Percentiles rank a stretch among this genome's conserved stretches.
phyloP scores from a whole-genome alignment of 2,113 vertebrate species.

The Pseudorhombus dupliciocellatus region DNA sequence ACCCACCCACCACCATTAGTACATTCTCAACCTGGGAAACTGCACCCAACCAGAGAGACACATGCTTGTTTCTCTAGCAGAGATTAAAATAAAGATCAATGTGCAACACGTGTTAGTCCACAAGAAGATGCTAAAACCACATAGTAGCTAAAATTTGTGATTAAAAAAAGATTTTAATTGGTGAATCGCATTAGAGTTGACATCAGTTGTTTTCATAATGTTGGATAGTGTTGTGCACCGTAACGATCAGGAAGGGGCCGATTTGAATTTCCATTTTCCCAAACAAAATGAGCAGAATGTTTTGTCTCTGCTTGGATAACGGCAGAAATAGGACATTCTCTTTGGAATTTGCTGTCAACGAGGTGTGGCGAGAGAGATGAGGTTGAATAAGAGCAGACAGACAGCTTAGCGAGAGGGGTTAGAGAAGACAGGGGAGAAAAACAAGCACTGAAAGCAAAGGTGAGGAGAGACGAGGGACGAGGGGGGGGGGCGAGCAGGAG shows the following conservation, averaged over 20 bases:
- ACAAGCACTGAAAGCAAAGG: slow-evolving; percentile 63
- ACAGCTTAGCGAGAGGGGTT: slow-evolving; percentile 50
- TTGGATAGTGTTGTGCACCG: slow-evolving; percentile 16
- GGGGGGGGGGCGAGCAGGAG: slow-evolving; percentile 33
- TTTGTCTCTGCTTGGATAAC: slow-evolving; percentile 59
- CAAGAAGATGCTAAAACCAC: not conserved
- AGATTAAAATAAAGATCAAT: not conserved
- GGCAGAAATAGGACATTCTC: slow-evolving; percentile 56
- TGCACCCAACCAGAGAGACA: too few relatives aligned
- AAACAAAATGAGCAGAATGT: slow-evolving; percentile 58
- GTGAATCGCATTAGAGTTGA: not conserved
- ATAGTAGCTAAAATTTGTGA: not conserved
- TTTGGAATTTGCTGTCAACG: slow-evolving; percentile 62
- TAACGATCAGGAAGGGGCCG: slow-evolving; percentile 44
- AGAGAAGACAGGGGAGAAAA: slow-evolving; percentile 45
- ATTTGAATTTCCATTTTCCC: slow-evolving; percentile 66
- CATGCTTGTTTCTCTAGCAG: too few relatives aligned
- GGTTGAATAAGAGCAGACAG: slow-evolving; percentile 63
- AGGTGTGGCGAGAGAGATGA: slow-evolving; percentile 55
- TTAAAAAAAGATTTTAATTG: not conserved
- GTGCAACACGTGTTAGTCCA: not conserved
- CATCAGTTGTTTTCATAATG: not conserved
- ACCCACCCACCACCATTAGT: not conserved
- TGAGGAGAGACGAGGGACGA: slow-evolving; percentile 48
- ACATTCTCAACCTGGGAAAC: not conserved